phyloP scores from a whole-genome alignment of 2,888 invertebrate genomes.

The Stenurella melanura region DNA sequence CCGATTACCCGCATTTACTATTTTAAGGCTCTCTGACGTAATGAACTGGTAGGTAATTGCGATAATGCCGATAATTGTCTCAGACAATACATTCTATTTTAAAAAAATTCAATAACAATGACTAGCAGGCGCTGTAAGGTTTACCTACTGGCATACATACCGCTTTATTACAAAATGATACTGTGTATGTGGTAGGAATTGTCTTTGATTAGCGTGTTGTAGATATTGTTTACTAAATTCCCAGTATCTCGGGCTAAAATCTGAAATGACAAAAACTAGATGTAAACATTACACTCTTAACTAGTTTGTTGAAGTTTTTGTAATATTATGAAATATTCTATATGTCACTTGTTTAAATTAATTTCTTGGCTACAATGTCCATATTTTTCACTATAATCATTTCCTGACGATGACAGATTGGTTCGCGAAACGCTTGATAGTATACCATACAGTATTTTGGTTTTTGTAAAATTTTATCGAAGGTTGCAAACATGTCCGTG shows the following conservation, averaged over 20 bases:
- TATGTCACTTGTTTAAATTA: too few species aligned
- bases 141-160: constrained; percentile 15
- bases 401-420: too few species aligned
- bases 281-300: too few species aligned
- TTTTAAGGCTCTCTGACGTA: constrained; percentile 24
- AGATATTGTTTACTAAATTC: background rate
- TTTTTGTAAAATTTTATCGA: too few species aligned
- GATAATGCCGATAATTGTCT: constrained; percentile 22
- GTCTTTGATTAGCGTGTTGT: background rate
- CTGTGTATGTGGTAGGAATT: background rate
- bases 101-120: constrained; percentile 20
- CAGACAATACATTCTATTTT: constrained; percentile 4
- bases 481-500: too few species aligned
- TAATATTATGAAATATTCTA: too few species aligned
- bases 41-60: constrained; percentile 22
- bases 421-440: too few species aligned
- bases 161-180: background rate
- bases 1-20: constrained; percentile 24
- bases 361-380: too few species aligned
- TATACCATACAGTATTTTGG: too few species aligned
- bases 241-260: background rate
- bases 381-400: too few species aligned
- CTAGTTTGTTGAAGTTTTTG: too few species aligned
- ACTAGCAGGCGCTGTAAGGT: background rate
- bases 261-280: background rate